A percentile compares a stretch with the other conserved stretches of the same genome.
phyloP scores from a whole-genome alignment of 2,113 vertebrate genomes.

The Phainopepla nitens region DNA sequence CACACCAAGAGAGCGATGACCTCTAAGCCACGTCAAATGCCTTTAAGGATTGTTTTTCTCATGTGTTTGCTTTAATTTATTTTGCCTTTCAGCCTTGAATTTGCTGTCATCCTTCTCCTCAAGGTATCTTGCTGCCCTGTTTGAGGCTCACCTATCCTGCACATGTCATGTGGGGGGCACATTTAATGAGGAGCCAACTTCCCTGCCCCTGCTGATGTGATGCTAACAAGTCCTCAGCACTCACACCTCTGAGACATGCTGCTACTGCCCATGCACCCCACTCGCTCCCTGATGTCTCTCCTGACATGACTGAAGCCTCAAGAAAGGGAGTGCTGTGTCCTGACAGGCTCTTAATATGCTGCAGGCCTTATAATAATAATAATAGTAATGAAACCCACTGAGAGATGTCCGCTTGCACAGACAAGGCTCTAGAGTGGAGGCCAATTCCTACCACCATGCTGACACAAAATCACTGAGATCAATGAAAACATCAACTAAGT shows the following conservation, averaged over 20 bases:
- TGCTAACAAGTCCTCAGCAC: background rate
- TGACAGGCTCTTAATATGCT: background rate
- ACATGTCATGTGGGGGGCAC: rapidly evolving
- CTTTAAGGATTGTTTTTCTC: background rate
- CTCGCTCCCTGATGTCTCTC: rapidly evolving
- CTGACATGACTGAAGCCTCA: rapidly evolving
- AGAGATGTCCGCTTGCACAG: background rate
- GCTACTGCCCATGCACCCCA: rapidly evolving
- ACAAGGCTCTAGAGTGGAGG: rapidly evolving
- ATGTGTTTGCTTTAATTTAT: background rate
- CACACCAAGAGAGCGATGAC: background rate
- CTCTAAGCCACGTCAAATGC: background rate
- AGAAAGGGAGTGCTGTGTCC: background rate
- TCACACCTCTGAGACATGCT: rapidly evolving
- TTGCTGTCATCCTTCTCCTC: background rate
- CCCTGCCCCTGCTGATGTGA: background rate
- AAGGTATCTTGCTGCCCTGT: background rate
- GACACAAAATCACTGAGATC: conserved; percentile 49
- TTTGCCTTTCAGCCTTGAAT: background rate
- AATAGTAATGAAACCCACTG: background rate
- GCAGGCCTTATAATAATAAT: background rate
- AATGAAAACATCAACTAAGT: background rate
- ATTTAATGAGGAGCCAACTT: background rate
- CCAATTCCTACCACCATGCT: background rate
- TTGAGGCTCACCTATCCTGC: background rate